A percentile compares a stretch with the other conserved stretches of the same genome.
These are phyloP conservation scores for Rhynchopsitta pachyrhyncha DNA, from an alignment of 2,113 vertebrate genomes.

Conservation along the genomic window DNA sequence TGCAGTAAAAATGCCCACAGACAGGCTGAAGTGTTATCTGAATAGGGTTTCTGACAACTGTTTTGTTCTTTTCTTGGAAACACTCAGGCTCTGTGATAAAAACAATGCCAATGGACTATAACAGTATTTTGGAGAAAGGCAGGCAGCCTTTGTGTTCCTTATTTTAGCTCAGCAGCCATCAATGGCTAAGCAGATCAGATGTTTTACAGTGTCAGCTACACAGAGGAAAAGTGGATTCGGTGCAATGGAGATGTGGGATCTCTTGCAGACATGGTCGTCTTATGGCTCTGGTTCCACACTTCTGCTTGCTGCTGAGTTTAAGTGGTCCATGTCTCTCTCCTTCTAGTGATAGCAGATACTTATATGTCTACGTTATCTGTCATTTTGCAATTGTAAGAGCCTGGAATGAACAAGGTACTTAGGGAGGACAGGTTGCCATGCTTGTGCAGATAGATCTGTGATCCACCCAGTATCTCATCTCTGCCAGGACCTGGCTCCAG, in stretches of 20 bases:
- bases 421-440: not conserved
- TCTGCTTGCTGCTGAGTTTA: not conserved
- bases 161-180: constrained; percentile 27
- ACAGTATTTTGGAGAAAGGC: not conserved
- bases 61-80: constrained; percentile 51
- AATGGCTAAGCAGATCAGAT: not conserved
- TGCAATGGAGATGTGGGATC: not conserved
- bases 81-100: constrained; percentile 41
- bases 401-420: not conserved
- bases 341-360: constrained; percentile 2
- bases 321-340: constrained; percentile 18
- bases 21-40: constrained; percentile 4
- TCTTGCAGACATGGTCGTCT: not conserved
- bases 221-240: not conserved
- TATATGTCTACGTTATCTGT: not conserved
- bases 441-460: not conserved
- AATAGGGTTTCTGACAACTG: not conserved
- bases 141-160: not conserved
- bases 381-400: not conserved
- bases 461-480: not conserved
- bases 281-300: not conserved
- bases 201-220: not conserved
- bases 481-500: not conserved
- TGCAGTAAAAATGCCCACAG: not conserved
- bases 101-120: not conserved